These are phyloP conservation scores for Ceratosolen fusciceps DNA, from an alignment of 1,140 invertebrate species.

Conservation along the genomic window DNA sequence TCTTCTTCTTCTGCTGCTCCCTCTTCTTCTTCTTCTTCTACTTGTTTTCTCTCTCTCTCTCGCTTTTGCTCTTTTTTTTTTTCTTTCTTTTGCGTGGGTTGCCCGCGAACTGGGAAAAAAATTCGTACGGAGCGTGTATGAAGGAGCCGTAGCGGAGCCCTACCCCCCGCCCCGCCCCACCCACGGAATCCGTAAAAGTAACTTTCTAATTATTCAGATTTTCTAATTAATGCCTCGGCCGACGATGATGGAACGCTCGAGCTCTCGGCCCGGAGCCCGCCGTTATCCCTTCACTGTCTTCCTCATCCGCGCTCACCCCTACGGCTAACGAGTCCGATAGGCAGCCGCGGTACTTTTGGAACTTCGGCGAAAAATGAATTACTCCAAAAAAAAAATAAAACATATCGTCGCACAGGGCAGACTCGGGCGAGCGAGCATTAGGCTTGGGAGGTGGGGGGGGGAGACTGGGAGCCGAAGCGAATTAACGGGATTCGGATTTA, in stretches of 20 bases:
- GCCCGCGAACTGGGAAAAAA: conserved; percentile 20
- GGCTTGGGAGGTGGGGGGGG: conserved; percentile 44
- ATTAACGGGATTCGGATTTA: conserved; percentile 23
- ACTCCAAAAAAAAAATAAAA: conserved; percentile 22
- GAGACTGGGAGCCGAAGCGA: conserved; percentile 48
- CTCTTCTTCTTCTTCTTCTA: too few species aligned
- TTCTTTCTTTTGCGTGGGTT: neutral
- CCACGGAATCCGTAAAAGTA: conserved; percentile 60
- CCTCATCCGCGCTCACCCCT: conserved; percentile 34
- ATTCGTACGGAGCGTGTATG: neutral
- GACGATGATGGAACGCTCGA: conserved; percentile 64
- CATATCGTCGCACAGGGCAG: neutral
- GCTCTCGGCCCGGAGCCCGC: conserved; percentile 50
- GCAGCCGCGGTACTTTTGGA: conserved; percentile 38
- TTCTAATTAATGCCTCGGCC: conserved; percentile 69
- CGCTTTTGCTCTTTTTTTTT: too few species aligned
- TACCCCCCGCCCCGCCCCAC: too few species aligned
- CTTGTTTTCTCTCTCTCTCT: too few species aligned
- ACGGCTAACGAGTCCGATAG: neutral
- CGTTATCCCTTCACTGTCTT: conserved; percentile 53
- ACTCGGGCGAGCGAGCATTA: too few species aligned
- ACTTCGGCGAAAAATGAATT: conserved; percentile 45
- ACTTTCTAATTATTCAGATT: conserved; percentile 71
- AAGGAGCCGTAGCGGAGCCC: conserved; percentile 18
- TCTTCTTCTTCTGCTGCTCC: too few species aligned